phyloP scores from a whole-genome alignment of 2,888 invertebrate genomes.

The Agrotis ipsilon region DNA sequence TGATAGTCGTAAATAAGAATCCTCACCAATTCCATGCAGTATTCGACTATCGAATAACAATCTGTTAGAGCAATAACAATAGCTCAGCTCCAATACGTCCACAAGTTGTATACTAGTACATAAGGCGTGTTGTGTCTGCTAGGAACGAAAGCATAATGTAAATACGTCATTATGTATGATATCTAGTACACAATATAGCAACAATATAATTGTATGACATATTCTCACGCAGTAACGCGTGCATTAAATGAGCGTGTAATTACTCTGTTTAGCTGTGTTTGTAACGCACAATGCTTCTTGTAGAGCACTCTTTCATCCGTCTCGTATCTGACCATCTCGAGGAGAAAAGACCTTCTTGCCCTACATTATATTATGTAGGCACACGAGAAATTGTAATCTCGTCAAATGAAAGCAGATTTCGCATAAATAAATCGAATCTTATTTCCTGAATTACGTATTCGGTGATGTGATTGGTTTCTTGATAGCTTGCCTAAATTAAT shows the following conservation, averaged over 20 bases:
- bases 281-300: conserved; percentile 50
- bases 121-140: conserved; percentile 14
- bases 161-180: conserved; percentile 54
- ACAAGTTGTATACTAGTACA: conserved; percentile 10
- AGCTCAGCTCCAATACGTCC: conserved; percentile 25
- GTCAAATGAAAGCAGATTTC: conserved; percentile 22
- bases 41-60: conserved; percentile 57
- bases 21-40: conserved; percentile 38
- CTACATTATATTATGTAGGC: conserved; percentile 17
- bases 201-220: conserved; percentile 62
- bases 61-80: conserved; percentile 44
- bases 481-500: conserved; percentile 33
- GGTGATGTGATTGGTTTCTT: conserved; percentile 42
- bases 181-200: conserved; percentile 63
- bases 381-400: conserved; percentile 21
- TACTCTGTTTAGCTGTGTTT: conserved; percentile 55
- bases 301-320: conserved; percentile 48
- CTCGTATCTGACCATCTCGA: conserved; percentile 49
- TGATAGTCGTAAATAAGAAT: conserved; percentile 55
- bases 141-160: conserved; percentile 58
- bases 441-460: conserved; percentile 35
- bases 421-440: conserved; percentile 44
- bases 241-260: conserved; percentile 63
- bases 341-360: conserved; percentile 38
- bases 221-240: conserved; percentile 64